Evolutionary conservation across 2,797 vertebrate genomes (phyloP).

Genomic region (Characodon lateralis): DNA sequence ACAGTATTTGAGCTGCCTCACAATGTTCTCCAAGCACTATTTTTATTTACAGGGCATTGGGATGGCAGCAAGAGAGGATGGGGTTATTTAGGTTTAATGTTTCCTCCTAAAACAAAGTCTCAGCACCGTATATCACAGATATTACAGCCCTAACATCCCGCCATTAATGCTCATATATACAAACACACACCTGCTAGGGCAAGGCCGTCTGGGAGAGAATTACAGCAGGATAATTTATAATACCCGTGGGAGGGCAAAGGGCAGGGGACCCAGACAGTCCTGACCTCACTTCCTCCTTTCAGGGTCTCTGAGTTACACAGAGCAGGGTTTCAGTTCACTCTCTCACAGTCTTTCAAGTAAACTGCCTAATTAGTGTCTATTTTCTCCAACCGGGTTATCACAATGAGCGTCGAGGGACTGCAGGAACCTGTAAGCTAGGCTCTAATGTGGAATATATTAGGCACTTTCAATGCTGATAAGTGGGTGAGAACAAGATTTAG

Average conservation of each 20-base stretch:
- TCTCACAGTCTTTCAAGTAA: constrained; percentile 49
- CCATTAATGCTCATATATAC: constrained; percentile 79
- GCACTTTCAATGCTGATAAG: constrained; percentile 32
- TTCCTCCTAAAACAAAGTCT: constrained; percentile 80
- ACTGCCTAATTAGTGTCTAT: constrained; percentile 27
- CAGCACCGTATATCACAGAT: constrained; percentile 81
- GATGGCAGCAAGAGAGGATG: constrained; percentile 68
- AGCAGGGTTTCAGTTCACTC: constrained; percentile 32
- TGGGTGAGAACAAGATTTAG: constrained; percentile 49
- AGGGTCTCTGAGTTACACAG: constrained; percentile 61
- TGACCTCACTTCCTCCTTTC: constrained; percentile 79
- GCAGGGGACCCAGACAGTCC: constrained; percentile 76
- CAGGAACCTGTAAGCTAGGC: neutral
- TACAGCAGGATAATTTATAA: constrained; percentile 84
- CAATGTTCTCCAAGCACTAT: constrained; percentile 54
- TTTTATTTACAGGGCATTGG: constrained; percentile 67
- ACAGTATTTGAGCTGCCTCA: constrained; percentile 21
- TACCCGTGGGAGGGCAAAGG: constrained; percentile 80
- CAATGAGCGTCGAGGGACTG: constrained; percentile 39
- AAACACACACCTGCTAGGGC: constrained; percentile 86
- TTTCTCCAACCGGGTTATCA: constrained; percentile 38
- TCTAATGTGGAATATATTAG: constrained; percentile 29
- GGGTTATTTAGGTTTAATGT: constrained; percentile 81
- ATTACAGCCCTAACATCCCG: constrained; percentile 75
- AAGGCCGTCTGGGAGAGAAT: constrained; percentile 80